Evolutionary conservation across 1,140 invertebrate genomes (phyloP), one percentile per base, ranked within the genome.

Genomic region (Pseudomyrmex flavicornis): DNA sequence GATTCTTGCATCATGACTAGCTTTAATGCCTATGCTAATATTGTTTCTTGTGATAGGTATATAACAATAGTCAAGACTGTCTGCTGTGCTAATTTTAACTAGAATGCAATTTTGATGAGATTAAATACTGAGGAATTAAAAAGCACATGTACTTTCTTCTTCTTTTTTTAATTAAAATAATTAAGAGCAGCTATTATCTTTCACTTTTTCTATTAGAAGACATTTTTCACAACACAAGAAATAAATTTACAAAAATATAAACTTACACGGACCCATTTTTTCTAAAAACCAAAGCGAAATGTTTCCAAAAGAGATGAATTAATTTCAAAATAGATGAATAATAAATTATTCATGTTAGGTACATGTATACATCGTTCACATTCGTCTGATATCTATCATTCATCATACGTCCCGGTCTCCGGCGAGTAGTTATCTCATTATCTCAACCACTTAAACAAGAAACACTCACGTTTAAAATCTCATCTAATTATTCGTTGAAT

Each of bases 1-100:
- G 68, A 93, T 90, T 72, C 92, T 90, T 66, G 92, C 92, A 89
- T 93, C 91, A 12, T 92, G 89, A 63, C 74, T 77, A 26, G 91
- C 89, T 68, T 85, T 82, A 54, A 93, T 76, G 66, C 85, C 88
- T 22, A 92, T 70, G 66, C 86, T 88, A 12, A 92, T 26, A 61
- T 85, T 68, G 63, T 85, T 87, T 74, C 85, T 92, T 69, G 92
- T 89, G 69, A 90, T 90, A 35, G 92, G 92, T 59, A 90, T 91
- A 50, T 93, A 93, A 46, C 83, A 86, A 68, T 92, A 93, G 61
- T 88, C 90, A 13, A 87, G 50, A 82, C 90, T 91, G 58, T 92
- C 88, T 10, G 82, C 82, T 5, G 91, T 92, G 35, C 83, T 86
- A 61, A 91, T 88, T 68, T 82, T 88, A 26, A 93, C 92, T 93